phyloP scores from a whole-genome alignment of 2,113 vertebrate species.

The Axis porcinus region DNA sequence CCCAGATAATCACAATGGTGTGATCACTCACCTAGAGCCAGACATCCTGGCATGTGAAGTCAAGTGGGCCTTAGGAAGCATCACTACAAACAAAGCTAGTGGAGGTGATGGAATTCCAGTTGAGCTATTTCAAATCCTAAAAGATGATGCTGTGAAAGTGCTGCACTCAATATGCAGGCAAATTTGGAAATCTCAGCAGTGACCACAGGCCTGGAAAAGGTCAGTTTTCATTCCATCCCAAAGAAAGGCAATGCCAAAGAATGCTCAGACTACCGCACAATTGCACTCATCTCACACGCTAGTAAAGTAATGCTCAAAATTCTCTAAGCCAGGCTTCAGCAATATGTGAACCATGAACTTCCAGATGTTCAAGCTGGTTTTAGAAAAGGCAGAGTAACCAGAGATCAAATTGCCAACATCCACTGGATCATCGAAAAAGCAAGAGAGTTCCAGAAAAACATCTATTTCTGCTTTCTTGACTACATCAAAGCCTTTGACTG shows the following conservation, averaged over 20 bases:
- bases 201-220: neutral
- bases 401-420: too few relatives aligned
- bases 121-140: neutral
- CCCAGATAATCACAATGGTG: neutral
- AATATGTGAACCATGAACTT: rapidly evolving
- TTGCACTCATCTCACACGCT: neutral
- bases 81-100: neutral
- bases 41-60: neutral
- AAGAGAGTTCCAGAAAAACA: neutral
- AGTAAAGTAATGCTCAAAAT: too few relatives aligned
- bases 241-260: neutral
- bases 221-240: neutral
- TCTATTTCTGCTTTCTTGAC: neutral
- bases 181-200: neutral
- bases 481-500: neutral
- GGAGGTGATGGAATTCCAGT: neutral
- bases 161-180: neutral
- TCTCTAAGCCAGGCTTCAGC: too few relatives aligned
- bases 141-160: neutral
- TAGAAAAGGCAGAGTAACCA: too few relatives aligned
- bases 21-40: neutral
- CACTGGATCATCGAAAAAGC: rapidly evolving
- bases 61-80: neutral
- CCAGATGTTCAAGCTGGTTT: too few relatives aligned
- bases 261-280: neutral